Conservation (phyloP, 2,888 invertebrate species). For the Himalopsyche anomala region DNA sequence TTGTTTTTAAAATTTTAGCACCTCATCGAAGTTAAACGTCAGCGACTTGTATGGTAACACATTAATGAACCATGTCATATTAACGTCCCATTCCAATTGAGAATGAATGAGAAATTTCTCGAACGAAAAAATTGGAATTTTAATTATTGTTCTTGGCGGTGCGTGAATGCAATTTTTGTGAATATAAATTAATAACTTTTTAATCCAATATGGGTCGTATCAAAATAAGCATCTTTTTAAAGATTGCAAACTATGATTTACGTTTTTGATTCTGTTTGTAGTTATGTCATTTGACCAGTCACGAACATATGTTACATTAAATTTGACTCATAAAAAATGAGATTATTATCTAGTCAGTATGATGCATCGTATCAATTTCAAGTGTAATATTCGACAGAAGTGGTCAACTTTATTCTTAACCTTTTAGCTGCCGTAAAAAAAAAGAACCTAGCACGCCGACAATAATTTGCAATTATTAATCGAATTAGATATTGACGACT, state of each 20-base stretch:
- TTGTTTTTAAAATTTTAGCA: background rate
- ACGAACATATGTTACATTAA: background rate
- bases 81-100: conserved; percentile 28
- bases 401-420: no score
- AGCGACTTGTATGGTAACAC: conserved; percentile 28
- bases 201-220: background rate
- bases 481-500: no score
- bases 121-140: conserved; percentile 31
- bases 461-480: no score
- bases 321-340: background rate
- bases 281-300: conserved; percentile 9
- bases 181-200: conserved; percentile 26
- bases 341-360: background rate
- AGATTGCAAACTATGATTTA: background rate
- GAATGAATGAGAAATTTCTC: background rate
- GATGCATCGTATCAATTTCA: no score
- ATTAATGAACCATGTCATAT: background rate
- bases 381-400: no score
- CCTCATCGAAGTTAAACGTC: background rate
- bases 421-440: no score
- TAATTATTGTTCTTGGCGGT: conserved; percentile 24
- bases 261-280: background rate
- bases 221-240: background rate
- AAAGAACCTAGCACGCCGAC: no score
- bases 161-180: conserved; percentile 43